Conservation (phyloP, 2,888 invertebrate genomes). For the Yponomeuta evonymella region DNA sequence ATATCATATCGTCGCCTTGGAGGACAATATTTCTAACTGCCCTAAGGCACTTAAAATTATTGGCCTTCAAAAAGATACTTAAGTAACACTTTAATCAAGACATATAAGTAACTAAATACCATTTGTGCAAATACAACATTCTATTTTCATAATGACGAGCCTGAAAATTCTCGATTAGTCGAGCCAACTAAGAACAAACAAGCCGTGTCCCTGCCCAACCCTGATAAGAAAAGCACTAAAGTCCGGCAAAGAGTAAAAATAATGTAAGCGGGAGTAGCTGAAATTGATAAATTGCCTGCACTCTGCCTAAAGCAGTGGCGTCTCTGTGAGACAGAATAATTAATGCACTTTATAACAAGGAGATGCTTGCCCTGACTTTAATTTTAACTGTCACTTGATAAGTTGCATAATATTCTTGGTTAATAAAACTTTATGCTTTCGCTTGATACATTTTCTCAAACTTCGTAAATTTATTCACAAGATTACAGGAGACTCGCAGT, state of each 20-base stretch:
- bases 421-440: too few relatives aligned
- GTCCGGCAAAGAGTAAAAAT: conserved; percentile 11
- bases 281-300: conserved; percentile 11
- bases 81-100: too few relatives aligned
- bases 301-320: conserved; percentile 14
- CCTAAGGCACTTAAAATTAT: too few relatives aligned
- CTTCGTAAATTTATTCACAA: background rate
- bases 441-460: too few relatives aligned
- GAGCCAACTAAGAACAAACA: conserved; percentile 37
- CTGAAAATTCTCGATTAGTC: conserved; percentile 42
- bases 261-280: background rate
- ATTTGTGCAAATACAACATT: too few relatives aligned
- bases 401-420: conserved; percentile 5
- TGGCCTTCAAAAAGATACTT: too few relatives aligned
- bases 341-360: conserved; percentile 12
- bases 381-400: conserved; percentile 13
- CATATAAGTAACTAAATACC: too few relatives aligned
- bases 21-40: too few relatives aligned
- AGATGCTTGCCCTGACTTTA: conserved; percentile 9
- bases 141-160: background rate
- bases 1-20: too few relatives aligned
- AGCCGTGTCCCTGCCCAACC: conserved; percentile 13
- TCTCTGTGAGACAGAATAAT: conserved; percentile 14
- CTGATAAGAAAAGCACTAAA: conserved; percentile 12
- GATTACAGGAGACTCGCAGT: background rate